Evolutionary conservation across 2,113 vertebrate genomes (phyloP), one percentile per base, ranked within the genome.

Genomic region (Phaethornis superciliosus): DNA sequence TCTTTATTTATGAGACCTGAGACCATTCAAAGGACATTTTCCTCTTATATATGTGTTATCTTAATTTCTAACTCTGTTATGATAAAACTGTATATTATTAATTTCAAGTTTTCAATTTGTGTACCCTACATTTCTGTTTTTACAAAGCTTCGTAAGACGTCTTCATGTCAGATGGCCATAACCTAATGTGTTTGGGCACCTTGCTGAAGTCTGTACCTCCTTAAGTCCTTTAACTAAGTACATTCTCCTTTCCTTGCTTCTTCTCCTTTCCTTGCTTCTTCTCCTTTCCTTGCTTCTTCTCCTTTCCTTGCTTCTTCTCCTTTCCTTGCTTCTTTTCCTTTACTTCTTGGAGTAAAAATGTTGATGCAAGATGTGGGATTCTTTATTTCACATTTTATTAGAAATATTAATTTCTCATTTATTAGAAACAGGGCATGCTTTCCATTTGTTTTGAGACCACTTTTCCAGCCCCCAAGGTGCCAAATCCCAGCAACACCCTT

Each of bases 1-100:
- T 64, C 23, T 42, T 49, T 80, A 46, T 88, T 93, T 76, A 72
- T 83, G 64, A 88, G 80, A 56, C n/a, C 42, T 64, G 70, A 87
- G 30, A 76, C 15, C 32, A 1, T 55, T 59, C 27, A 15, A 15
- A 1, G n/a, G 1, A 3, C n/a, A 52, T 55, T 67, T 52, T 71
- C 3, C n/a, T 23, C 33, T 56, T 22, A 44, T 27, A 6, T 33
- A 17, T 22, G 3, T 17, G 40, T 55, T 9, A 62, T 76, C 24
- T 68, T 49, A 46, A n/a, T 72, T 59, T 72, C 12, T 32, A 74
- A 52, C 27, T 56, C 22, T 7, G 12, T 44, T 74, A 37, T 24
- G 26, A 42, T 56, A 80, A 68, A 77, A 19, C 56, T 26, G 6
- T 52, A 4, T 60, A 19, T 54, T 65, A 15, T 10, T 77, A 21